phyloP scores from a whole-genome alignment of 2,113 vertebrate genomes.

The Ammospiza nelsoni region DNA sequence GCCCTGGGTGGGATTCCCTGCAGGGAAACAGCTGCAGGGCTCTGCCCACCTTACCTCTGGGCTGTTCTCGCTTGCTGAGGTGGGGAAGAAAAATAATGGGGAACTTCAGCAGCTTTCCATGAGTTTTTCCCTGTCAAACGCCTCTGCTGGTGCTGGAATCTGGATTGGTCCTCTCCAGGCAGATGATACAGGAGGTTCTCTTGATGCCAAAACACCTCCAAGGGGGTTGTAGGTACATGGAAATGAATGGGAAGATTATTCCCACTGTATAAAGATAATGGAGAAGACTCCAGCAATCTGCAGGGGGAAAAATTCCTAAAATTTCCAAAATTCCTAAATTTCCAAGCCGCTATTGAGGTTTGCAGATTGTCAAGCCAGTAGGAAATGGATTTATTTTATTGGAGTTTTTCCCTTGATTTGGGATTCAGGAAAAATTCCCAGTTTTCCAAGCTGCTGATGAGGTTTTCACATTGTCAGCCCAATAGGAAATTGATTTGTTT shows the following conservation, averaged over 20 bases:
- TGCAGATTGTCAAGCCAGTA: neutral
- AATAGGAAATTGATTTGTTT: neutral
- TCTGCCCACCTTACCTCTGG: neutral
- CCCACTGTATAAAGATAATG: neutral
- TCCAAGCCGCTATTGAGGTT: rapidly evolving
- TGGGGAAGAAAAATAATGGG: neutral
- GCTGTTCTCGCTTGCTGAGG: neutral
- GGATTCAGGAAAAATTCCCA: neutral
- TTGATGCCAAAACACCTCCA: neutral
- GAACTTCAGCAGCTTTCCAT: neutral
- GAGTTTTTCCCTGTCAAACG: neutral
- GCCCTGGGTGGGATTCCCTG: neutral
- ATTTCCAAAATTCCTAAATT: neutral
- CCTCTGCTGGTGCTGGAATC: neutral
- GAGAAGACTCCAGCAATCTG: neutral
- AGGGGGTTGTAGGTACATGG: neutral
- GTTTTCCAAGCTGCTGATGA: neutral
- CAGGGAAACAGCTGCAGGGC: neutral
- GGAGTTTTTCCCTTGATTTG: neutral
- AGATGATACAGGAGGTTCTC: neutral
- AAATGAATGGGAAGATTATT: neutral
- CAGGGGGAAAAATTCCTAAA: neutral
- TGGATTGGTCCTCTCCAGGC: neutral
- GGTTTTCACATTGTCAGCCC: neutral
- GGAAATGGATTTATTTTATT: neutral